Percentiles rank a stretch among this genome's conserved stretches.
These are phyloP conservation scores for Diorhabda sublineata DNA, from an alignment of 1,140 invertebrate species.

Conservation along the genomic window DNA sequence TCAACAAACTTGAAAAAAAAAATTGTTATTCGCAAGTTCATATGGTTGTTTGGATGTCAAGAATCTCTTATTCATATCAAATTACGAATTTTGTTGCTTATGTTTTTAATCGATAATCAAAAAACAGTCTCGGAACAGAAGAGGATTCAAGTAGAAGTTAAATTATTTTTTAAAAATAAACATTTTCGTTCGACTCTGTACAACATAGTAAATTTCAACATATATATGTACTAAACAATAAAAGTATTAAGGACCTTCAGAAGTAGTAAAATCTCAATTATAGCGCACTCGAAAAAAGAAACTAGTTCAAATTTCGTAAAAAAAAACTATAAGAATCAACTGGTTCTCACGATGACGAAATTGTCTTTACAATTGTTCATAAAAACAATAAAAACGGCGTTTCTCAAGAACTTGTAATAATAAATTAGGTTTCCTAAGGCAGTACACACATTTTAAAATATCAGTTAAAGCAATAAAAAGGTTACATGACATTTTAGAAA, in stretches of 20 bases:
- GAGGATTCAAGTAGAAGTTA: too few species aligned
- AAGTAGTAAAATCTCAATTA: background rate
- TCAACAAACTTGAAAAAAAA: too few species aligned
- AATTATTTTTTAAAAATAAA: too few species aligned
- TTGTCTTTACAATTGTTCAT: constrained; percentile 18
- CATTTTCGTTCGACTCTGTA: too few species aligned
- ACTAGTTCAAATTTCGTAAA: constrained; percentile 19
- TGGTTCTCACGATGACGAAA: constrained; percentile 18
- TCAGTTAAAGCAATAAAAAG: constrained; percentile 10
- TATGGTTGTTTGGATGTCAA: too few species aligned
- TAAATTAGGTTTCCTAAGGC: constrained; percentile 18
- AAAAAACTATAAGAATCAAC: constrained; percentile 7
- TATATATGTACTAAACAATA: background rate
- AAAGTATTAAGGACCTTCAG: background rate
- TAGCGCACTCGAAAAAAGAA: constrained; percentile 6
- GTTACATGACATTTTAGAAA: constrained; percentile 13
- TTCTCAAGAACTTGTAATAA: constrained; percentile 17
- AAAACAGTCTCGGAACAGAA: too few species aligned
- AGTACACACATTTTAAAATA: constrained; percentile 15
- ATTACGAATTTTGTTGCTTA: too few species aligned
- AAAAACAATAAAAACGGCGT: constrained; percentile 20
- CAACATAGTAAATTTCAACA: too few species aligned
- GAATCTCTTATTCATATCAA: too few species aligned
- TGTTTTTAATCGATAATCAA: too few species aligned
- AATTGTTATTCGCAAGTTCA: too few species aligned